Evolutionary conservation across 2,797 vertebrate genomes (phyloP), one percentile per base, ranked within the genome.

Genomic region (Spinibarbus caldwelli): DNA sequence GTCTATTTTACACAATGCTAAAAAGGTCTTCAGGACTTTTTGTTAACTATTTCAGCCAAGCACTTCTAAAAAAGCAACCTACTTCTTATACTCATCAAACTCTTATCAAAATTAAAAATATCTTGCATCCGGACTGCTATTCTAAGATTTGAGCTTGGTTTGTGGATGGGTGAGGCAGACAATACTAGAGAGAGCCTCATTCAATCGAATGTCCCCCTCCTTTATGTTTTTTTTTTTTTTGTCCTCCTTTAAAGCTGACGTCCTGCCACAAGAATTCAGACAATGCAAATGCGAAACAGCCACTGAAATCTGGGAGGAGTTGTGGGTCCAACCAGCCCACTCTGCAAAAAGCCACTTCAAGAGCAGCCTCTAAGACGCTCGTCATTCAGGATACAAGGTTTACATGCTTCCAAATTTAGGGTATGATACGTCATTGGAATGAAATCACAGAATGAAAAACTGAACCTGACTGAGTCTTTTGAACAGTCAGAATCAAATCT

Each of bases 191-290:
- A 77, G 70, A 83, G 57, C 67, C 15, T 19, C 23, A 47, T 34
- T 59, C 41, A 80, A 66, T 45, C 5, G 43, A 38, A 38, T 59
- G 23, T 29, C 73, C 80, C 43, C 67, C 57, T 19, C 52, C 21
- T 29, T 36, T 38, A 47, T 2, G 4, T 84, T 88, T 87, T 85
- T n/a, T n/a, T n/a, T n/a, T n/a, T n/a, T n/a, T 86, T 79, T 86
- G 87, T 89, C 78, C 85, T 72, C 71, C 41, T 62, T 80, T 49
- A 70, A 66, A 79, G 84, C 86, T 90, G 88, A 92, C 90, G 80
- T 92, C 83, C 87, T 88, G 85, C 85, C 86, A 52, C 82, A 89
- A 83, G 89, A 91, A 92, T 92, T 38, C 66, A 23, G 31, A 71
- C 89, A 89, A 88, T 88, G 90, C 66, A 81, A 87, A 86, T 52